Base-by-base conservation (phyloP, 2,888 invertebrate genomes). In the Dexiosoma caninum region DNA sequence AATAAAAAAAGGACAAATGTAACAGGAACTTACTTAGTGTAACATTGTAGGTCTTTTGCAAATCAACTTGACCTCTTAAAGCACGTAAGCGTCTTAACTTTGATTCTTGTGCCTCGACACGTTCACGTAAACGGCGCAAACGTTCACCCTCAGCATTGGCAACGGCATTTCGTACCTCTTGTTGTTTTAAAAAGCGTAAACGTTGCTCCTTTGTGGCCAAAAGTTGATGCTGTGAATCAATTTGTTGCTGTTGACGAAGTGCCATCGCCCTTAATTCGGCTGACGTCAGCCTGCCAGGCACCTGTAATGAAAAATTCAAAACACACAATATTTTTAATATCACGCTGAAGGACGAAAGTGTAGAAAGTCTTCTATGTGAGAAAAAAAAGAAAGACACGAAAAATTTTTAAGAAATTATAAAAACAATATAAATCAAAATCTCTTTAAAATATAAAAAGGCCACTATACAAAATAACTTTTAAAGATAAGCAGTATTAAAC, bases 261-360 rank as follows among this genome's bases (percentile, higher is more conserved):
- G 98, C 98, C 97, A 98, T 98, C 91, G 97, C 97, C 93, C 97
- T 97, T 92, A 98, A 95, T 93, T 98, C 98, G 91, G 95, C 94
- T 93, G 97, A 93, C 91, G 95, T 95, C 93, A 96, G 93, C 95
- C 95, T 95, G 93, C 95, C 95, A 93, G 95, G 95, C 95, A 95
- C 94, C 95, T 96, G 92, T 51, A 79, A 55, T 16, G 30, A 21
- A 44, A 74, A 21, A 19, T 21, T 19, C 5, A 16, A 64, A 35
- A 53, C 62, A 72, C 3, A 53, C 21, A 35, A 3, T n/a, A 69
- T 49, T 35, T 51, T 9, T 51, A 27, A 32, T 35, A 35, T 2
- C n/a, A 51, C 6, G n/a, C 7, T 57, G 23, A 69, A 23, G 60
- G 30, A 40, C 30, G 12, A 32, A 49, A 30, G 1, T 42, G 12